Evolutionary conservation across 2,797 vertebrate species (phyloP).

Genomic region (Galago senegalensis): DNA sequence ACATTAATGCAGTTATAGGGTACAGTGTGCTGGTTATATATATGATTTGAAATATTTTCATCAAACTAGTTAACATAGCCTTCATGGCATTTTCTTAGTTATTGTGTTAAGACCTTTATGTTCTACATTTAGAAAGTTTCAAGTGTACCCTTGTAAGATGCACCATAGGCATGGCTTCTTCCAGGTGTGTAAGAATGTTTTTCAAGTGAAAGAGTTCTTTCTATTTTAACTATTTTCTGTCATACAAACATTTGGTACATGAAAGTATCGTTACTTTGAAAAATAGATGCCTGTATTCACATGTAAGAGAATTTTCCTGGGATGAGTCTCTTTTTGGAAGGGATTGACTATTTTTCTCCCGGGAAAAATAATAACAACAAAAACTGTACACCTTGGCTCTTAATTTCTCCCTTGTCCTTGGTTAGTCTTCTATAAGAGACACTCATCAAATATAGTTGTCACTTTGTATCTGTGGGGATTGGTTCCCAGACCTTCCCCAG

Average conservation of each 20-base stretch:
- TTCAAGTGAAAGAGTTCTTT: slow-evolving; percentile 84
- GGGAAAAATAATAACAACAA: background rate
- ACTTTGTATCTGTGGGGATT: background rate
- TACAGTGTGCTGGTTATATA: no score
- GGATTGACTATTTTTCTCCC: slow-evolving; percentile 52
- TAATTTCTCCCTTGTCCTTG: slow-evolving; percentile 40
- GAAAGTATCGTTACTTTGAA: slow-evolving; percentile 86
- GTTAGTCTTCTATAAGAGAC: slow-evolving; percentile 53
- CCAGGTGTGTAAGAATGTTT: slow-evolving; percentile 81
- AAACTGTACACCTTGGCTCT: slow-evolving; percentile 42
- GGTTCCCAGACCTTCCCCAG: background rate
- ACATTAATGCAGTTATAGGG: no score
- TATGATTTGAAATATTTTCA: no score
- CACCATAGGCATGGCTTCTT: background rate
- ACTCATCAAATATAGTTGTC: background rate
- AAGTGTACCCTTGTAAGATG: no score
- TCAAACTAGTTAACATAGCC: no score
- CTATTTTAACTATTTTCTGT: slow-evolving; percentile 79
- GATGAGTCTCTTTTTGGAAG: slow-evolving; percentile 74
- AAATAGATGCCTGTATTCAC: slow-evolving; percentile 77
- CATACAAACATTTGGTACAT: slow-evolving; percentile 82
- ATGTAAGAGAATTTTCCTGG: slow-evolving; percentile 80
- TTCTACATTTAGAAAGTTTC: no score
- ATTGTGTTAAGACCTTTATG: no score
- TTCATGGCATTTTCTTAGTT: no score